phyloP scores from a whole-genome alignment of 2,797 vertebrate genomes.

The Vespertilio murinus region DNA sequence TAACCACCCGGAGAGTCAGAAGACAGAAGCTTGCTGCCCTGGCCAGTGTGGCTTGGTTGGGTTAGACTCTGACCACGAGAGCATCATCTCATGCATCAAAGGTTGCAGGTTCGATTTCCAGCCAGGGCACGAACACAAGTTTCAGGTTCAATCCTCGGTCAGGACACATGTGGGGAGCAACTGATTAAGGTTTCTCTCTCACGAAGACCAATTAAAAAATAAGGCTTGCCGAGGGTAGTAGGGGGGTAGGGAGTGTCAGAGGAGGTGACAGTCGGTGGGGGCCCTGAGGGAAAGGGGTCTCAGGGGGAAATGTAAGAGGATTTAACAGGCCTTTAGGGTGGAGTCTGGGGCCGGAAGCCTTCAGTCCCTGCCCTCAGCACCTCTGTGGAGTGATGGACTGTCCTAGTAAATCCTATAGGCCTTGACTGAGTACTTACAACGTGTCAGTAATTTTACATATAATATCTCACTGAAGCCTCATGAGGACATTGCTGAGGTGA shows the following conservation, averaged over 20 bases:
- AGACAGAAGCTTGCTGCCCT: not conserved
- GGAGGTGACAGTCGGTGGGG: not conserved
- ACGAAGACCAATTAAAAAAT: no score
- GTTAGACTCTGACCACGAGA: no score
- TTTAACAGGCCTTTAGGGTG: not conserved
- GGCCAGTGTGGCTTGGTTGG: no score
- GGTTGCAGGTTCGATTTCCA: no score
- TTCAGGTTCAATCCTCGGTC: no score
- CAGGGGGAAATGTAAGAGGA: not conserved
- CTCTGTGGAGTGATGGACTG: not conserved
- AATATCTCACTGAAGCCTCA: not conserved
- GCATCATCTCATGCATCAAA: no score
- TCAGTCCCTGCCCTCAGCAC: not conserved
- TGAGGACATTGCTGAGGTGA: not conserved
- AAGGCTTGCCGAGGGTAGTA: not conserved
- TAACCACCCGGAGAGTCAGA: accelerated
- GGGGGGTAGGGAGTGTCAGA: not conserved
- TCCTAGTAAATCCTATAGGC: not conserved
- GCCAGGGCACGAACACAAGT: no score
- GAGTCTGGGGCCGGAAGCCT: not conserved
- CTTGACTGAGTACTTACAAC: not conserved
- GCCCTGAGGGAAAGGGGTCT: not conserved
- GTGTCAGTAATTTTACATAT: not conserved
- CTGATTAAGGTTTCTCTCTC: no score
- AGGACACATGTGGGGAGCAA: no score